Evolutionary conservation across 2,113 vertebrate species (phyloP), one percentile per base, ranked within the genome.

Genomic region (Stomatorhinus ivindoensis): DNA sequence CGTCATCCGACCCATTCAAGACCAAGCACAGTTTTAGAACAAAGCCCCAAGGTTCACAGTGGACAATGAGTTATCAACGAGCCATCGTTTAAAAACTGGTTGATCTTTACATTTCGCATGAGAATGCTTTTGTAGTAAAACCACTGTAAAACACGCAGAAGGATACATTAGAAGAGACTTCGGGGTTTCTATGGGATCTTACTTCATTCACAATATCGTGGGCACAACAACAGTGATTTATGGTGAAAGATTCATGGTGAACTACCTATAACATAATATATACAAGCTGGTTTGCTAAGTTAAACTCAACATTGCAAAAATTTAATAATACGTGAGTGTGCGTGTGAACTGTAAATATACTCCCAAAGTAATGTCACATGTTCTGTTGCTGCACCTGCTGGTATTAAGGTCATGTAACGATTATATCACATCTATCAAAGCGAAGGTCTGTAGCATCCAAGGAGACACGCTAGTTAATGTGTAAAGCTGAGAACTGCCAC

Each of bases 1-100:
- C 89, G 91, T 90, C 92, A 93, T 92, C 90, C 65, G 84, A 42
- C 86, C 90, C 91, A 91, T 88, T 91, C 13, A 15, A 51, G 27
- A 88, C 61, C 11, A 51, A 88, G 65, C 65, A 42, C 89, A 87
- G 92, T 90, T 93, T 88, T 92, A 51, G 17, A 89, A 80, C 69
- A 90, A 90, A 92, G 90, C 86, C 89, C 27, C 90, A 89, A 90
- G 5, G 0, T 42, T 19, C 35, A 80, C 35, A 42, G 42, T 42
- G 42, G 31, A 80, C n/a, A 73, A 1, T 17, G 5, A 39, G 42
- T 48, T 69, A 69, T 69, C 61, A 69, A 69, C n/a, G 10, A 31
- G 24, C 46, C 82, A 44, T 47, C 50, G 50, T 80, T 39, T 39
- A 42, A 39, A 80, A 42, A 39, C 35, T 80, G 15, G n/a, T 4